Percentiles rank a stretch among this genome's conserved stretches.
phyloP scores from a whole-genome alignment of 2,797 vertebrate genomes.

The Etheostoma nigrum region DNA sequence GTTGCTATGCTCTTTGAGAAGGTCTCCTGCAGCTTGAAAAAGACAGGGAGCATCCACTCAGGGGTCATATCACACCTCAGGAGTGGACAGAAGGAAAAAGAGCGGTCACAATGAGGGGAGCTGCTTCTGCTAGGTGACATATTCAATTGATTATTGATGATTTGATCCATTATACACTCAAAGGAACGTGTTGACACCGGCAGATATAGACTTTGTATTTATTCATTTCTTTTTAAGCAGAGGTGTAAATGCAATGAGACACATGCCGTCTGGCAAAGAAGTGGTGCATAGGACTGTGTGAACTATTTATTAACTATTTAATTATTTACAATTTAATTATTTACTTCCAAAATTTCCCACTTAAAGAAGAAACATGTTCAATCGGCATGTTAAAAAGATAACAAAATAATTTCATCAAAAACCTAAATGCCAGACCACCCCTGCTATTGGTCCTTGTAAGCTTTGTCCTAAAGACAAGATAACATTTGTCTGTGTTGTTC shows the following conservation, averaged over 20 bases:
- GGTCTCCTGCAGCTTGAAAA: conserved; percentile 65
- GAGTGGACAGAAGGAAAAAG: conserved; percentile 59
- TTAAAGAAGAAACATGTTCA: neutral
- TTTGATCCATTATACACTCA: conserved; percentile 77
- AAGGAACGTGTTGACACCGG: conserved; percentile 75
- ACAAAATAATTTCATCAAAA: conserved; percentile 15
- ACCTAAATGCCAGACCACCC: neutral
- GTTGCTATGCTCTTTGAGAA: conserved; percentile 87
- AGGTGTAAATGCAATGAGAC: conserved; percentile 74
- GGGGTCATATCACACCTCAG: conserved; percentile 73
- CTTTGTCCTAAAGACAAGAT: conserved; percentile 40
- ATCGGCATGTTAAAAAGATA: neutral
- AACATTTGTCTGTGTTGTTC: conserved; percentile 34
- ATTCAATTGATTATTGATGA: conserved; percentile 84
- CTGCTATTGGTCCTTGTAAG: conserved; percentile 2
- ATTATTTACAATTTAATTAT: conserved; percentile 48
- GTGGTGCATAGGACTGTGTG: conserved; percentile 30
- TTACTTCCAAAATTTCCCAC: conserved; percentile 3
- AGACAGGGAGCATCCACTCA: conserved; percentile 50
- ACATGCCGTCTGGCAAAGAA: conserved; percentile 42
- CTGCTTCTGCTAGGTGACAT: conserved; percentile 59
- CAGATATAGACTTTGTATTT: conserved; percentile 67
- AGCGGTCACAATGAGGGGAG: conserved; percentile 46
- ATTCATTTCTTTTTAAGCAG: conserved; percentile 64
- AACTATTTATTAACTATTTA: conserved; percentile 65